These are phyloP conservation scores for Drosophila tsacasi DNA, from an alignment of 1,140 invertebrate species.

Conservation along the genomic window DNA sequence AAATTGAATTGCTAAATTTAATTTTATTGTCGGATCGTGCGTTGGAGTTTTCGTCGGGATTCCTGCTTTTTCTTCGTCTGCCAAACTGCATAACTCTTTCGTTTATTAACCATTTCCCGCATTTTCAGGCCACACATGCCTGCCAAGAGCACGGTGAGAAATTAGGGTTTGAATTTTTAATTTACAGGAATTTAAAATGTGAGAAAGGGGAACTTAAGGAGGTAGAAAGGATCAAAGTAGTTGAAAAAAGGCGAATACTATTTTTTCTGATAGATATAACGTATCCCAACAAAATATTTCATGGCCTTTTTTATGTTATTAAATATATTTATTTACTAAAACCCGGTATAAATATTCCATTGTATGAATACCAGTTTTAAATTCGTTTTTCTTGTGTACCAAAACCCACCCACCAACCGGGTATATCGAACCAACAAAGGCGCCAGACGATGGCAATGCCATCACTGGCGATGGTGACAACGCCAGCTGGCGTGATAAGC, in stretches of 20 bases:
- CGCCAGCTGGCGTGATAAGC: constrained; percentile 83
- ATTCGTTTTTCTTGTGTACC: constrained; percentile 9
- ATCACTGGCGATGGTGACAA: constrained; percentile 71
- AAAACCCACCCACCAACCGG: not conserved
- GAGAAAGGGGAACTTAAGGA: too few species aligned
- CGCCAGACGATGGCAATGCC: constrained; percentile 51
- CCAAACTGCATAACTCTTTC: constrained; percentile 75
- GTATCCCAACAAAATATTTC: too few species aligned
- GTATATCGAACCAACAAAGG: constrained; percentile 78
- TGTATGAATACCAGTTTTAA: not conserved
- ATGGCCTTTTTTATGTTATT: too few species aligned
- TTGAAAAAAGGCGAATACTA: too few species aligned
- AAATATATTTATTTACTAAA: too few species aligned
- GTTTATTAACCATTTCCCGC: constrained; percentile 80
- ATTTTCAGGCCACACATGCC: constrained; percentile 23
- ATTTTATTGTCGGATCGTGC: constrained; percentile 77
- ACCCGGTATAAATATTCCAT: not conserved
- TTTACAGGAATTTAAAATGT: not conserved
- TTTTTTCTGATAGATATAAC: too few species aligned
- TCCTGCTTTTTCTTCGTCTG: constrained; percentile 20
- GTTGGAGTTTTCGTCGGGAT: constrained; percentile 33
- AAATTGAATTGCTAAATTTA: constrained; percentile 82
- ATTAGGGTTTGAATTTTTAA: not conserved
- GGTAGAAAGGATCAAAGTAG: too few species aligned
- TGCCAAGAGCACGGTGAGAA: not conserved